A percentile compares a stretch with the other conserved stretches of the same genome.
These are phyloP conservation scores for Lycocerus yunnanus DNA, from an alignment of 2,888 invertebrate species.

Conservation along the genomic window DNA sequence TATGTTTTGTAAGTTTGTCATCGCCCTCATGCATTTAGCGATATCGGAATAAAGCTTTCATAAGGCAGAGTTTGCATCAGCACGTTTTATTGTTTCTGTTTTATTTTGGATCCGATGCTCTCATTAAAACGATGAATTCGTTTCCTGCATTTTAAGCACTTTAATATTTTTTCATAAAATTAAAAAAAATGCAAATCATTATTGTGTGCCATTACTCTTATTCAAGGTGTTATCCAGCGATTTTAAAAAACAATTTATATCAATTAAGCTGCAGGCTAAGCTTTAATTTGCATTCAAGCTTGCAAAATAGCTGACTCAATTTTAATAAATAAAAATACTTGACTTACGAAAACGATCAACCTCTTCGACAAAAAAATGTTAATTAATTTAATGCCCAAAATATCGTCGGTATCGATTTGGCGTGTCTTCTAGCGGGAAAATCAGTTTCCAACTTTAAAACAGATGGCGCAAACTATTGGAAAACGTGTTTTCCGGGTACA, in stretches of 20 bases:
- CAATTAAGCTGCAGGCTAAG: background rate
- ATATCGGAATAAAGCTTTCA: too few relatives aligned
- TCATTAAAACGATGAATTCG: background rate
- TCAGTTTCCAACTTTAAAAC: background rate
- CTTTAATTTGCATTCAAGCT: background rate
- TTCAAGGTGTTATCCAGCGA: background rate
- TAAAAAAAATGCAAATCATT: background rate
- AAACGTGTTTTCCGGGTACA: background rate
- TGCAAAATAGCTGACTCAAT: background rate
- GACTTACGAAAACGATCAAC: background rate
- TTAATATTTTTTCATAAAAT: background rate
- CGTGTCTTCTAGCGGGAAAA: background rate
- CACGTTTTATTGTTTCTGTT: background rate
- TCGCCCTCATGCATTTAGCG: background rate
- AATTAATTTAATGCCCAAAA: background rate
- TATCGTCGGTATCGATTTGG: background rate
- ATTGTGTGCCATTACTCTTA: background rate
- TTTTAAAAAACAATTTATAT: background rate
- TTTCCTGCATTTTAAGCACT: background rate
- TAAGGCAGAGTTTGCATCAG: background rate
- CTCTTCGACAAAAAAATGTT: background rate
- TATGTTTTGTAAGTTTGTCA: background rate
- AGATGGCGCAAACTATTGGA: background rate
- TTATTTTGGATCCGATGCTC: background rate
- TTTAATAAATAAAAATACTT: background rate